Conservation (phyloP, 1,140 invertebrate genomes). For the Bicyclus anynana region DNA sequence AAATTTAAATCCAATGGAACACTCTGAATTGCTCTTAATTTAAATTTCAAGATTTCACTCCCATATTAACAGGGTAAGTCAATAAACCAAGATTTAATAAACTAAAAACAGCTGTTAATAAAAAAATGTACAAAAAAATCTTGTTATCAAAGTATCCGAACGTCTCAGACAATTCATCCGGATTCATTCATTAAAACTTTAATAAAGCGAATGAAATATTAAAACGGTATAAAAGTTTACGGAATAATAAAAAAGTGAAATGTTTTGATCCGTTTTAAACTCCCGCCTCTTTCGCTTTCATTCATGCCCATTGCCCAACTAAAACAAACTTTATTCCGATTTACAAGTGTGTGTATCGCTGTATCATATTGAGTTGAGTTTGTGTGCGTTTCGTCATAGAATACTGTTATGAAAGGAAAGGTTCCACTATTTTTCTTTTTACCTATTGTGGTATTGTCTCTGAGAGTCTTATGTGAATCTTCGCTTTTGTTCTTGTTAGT, state of each 20-base stretch:
- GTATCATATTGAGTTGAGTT: conserved; percentile 42
- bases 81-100: no score
- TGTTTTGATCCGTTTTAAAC: conserved; percentile 52
- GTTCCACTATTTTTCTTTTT: neutral
- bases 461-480: neutral
- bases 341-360: conserved; percentile 63
- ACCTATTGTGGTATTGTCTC: conserved; percentile 1
- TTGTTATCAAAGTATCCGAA: neutral
- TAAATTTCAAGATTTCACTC: no score
- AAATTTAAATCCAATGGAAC: no score
- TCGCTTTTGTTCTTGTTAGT: conserved; percentile 63
- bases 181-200: conserved; percentile 2
- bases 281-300: conserved; percentile 68
- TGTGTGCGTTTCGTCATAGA: conserved; percentile 59
- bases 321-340: conserved; percentile 75
- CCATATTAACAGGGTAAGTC: no score
- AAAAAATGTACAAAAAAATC: neutral
- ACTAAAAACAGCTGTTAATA: no score
- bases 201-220: neutral
- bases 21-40: no score
- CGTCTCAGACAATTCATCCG: neutral
- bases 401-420: conserved; percentile 9
- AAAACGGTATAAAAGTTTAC: neutral
- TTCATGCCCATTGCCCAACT: conserved; percentile 73
- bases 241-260: conserved; percentile 28